Evolutionary conservation across 2,888 invertebrate genomes (phyloP).

Genomic region (Aphidoletes aphidimyza): DNA sequence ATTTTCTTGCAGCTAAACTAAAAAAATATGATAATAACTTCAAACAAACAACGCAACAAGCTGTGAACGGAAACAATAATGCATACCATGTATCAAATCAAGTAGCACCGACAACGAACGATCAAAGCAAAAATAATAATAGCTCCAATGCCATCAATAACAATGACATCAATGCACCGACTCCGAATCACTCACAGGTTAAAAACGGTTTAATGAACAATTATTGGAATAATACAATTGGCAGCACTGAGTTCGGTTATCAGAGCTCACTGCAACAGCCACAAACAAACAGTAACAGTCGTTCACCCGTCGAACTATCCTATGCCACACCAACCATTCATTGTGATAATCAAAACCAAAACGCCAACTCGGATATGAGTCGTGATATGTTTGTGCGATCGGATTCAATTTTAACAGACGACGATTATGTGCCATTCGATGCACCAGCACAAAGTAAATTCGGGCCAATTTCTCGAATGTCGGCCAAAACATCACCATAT

Average conservation of each 20-base stretch:
- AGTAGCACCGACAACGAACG: conserved; percentile 54
- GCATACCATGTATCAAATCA: conserved; percentile 52
- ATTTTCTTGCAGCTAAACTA: conserved; percentile 6
- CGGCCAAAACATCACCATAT: conserved; percentile 56
- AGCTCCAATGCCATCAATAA: conserved; percentile 56
- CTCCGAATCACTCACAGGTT: conserved; percentile 56
- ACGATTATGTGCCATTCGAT: conserved; percentile 75
- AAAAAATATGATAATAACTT: conserved; percentile 55
- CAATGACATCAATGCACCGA: neutral
- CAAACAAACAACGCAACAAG: conserved; percentile 29
- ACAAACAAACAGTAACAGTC: conserved; percentile 5
- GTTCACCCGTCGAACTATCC: conserved; percentile 32
- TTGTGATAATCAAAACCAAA: conserved; percentile 32
- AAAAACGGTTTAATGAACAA: conserved; percentile 57
- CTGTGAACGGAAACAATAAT: conserved; percentile 53
- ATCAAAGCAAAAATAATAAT: conserved; percentile 54
- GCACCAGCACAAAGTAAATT: conserved; percentile 72
- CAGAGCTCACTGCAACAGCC: conserved; percentile 16
- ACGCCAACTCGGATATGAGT: conserved; percentile 55
- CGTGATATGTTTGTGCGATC: conserved; percentile 67
- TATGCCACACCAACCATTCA: conserved; percentile 55
- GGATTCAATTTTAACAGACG: conserved; percentile 71
- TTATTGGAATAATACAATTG: conserved; percentile 56
- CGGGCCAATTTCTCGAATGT: conserved; percentile 74
- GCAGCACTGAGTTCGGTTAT: conserved; percentile 4